These are phyloP conservation scores for Zoanthus sansibaricus DNA, from an alignment of 92 coral and sea anemone genomes.

Conservation along the genomic window DNA sequence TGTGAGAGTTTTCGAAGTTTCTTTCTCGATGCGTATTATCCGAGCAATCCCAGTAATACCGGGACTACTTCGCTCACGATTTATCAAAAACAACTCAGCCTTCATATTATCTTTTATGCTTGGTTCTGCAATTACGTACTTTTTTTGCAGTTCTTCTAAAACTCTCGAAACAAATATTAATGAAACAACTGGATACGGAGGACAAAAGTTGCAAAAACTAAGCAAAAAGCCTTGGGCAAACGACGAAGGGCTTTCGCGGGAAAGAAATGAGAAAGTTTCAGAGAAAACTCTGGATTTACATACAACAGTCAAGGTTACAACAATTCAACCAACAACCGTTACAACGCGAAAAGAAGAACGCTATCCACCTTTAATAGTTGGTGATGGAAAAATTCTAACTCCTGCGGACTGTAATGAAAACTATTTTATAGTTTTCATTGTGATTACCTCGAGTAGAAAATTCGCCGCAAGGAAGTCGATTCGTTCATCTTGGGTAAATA, in stretches of 20 bases:
- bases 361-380: slow-evolving; percentile 66
- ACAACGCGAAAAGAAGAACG: slow-evolving; percentile 50
- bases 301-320: neutral
- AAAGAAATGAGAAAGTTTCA: neutral
- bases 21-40: neutral
- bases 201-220: neutral
- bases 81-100: slow-evolving; percentile 25
- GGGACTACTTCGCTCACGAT: slow-evolving; percentile 28
- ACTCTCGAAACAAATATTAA: neutral
- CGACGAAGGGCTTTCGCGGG: neutral
- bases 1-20: neutral
- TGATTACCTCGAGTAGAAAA: slow-evolving; percentile 70
- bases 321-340: slow-evolving; percentile 10
- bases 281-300: neutral
- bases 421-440: slow-evolving; percentile 66
- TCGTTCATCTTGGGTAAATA: slow-evolving; percentile 83
- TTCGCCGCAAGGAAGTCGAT: slow-evolving; percentile 83
- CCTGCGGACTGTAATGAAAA: slow-evolving; percentile 60
- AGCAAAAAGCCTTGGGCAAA: neutral
- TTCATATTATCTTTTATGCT: slow-evolving; percentile 26
- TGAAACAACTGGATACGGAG: neutral
- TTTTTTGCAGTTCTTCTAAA: slow-evolving; percentile 23
- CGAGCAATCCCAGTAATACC: slow-evolving; percentile 25
- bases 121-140: slow-evolving; percentile 26
- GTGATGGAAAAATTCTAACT: slow-evolving; percentile 55